Percentiles rank a stretch among this genome's conserved stretches.
phyloP scores from a whole-genome alignment of 1,140 invertebrate genomes.

The Lepidurus packardi region DNA sequence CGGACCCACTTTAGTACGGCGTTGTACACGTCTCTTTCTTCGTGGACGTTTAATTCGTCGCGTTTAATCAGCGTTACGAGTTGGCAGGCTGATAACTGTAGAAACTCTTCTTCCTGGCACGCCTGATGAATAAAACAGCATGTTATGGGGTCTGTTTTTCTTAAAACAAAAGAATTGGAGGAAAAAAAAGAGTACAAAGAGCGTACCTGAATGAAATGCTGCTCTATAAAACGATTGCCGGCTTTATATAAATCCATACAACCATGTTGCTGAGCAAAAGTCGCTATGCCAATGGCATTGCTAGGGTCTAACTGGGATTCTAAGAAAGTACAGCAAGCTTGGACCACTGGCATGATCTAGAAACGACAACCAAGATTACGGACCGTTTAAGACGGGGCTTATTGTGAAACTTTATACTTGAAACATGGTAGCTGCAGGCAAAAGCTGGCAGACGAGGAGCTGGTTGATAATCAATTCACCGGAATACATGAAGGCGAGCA shows the following conservation, averaged over 20 bases:
- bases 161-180: background rate
- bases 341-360: conserved; percentile 78
- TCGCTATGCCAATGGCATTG: conserved; percentile 86
- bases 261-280: conserved; percentile 84
- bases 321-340: conserved; percentile 82
- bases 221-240: conserved; percentile 81
- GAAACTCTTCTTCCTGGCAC: conserved; percentile 82
- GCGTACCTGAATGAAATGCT: conserved; percentile 74
- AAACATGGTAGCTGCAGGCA: conserved; percentile 89
- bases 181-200: background rate
- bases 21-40: conserved; percentile 85
- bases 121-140: conserved; percentile 52
- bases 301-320: conserved; percentile 85
- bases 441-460: conserved; percentile 77
- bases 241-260: conserved; percentile 74
- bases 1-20: conserved; percentile 80
- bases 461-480: conserved; percentile 82
- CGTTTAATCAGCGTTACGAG: conserved; percentile 71
- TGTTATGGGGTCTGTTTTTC: background rate
- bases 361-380: conserved; percentile 36
- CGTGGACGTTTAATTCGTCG: conserved; percentile 82
- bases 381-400: background rate
- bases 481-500: conserved; percentile 87
- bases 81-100: conserved; percentile 71
- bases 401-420: conserved; percentile 55